Evolutionary conservation across 2,888 invertebrate species (phyloP).

Genomic region (Drosophila quinaria): DNA sequence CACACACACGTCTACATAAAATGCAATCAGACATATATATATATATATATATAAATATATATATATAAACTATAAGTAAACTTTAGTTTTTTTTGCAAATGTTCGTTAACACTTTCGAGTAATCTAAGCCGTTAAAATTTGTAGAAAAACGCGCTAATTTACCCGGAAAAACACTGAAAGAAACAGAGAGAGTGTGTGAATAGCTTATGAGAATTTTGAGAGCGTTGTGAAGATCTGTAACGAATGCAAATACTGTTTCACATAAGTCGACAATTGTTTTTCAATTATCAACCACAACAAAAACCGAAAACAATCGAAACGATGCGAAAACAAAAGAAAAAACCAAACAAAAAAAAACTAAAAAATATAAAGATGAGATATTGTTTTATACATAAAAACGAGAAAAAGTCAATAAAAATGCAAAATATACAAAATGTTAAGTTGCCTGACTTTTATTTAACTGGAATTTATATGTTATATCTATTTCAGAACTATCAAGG

Average conservation of each 20-base stretch:
- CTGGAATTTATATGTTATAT: background rate
- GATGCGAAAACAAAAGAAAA: slow-evolving; percentile 19
- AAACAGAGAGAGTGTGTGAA: slow-evolving; percentile 28
- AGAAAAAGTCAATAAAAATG: slow-evolving; percentile 74
- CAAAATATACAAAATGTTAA: slow-evolving; percentile 74
- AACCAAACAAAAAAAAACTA: slow-evolving; percentile 4
- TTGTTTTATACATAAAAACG: slow-evolving; percentile 76
- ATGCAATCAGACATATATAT: slow-evolving; percentile 26
- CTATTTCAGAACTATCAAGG: too few relatives aligned
- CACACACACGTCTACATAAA: slow-evolving; percentile 8
- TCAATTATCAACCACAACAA: slow-evolving; percentile 39
- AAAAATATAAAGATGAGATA: slow-evolving; percentile 54
- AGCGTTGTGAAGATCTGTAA: slow-evolving; percentile 31
- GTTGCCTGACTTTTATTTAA: slow-evolving; percentile 24
- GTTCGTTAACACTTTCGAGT: slow-evolving; percentile 56
- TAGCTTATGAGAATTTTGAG: slow-evolving; percentile 30
- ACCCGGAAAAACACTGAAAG: slow-evolving; percentile 1
- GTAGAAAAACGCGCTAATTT: slow-evolving; percentile 41
- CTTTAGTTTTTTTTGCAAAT: slow-evolving; percentile 53
- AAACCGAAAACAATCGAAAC: slow-evolving; percentile 33
- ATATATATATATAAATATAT: slow-evolving; percentile 35
- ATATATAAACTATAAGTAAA: slow-evolving; percentile 50
- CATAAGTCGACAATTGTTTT: slow-evolving; percentile 54
- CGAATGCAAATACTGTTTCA: slow-evolving; percentile 31
- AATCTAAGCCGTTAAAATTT: slow-evolving; percentile 46